Percentiles rank a stretch among this genome's conserved stretches.
Evolutionary conservation across 23 tunicate genomes (phyloP).

Genomic region (Corella eumyota): DNA sequence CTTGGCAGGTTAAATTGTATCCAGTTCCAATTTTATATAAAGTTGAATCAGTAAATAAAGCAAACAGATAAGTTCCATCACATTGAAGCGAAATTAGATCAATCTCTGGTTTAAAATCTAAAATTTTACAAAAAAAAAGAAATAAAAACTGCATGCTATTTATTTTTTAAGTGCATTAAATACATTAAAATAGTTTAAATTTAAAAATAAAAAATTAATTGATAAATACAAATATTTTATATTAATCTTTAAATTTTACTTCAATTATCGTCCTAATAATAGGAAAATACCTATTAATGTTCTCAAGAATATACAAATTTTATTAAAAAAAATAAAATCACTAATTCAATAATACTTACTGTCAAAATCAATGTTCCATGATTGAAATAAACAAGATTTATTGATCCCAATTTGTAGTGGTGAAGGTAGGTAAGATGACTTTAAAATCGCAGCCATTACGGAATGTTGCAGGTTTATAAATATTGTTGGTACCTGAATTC

Average conservation of each 20-base stretch:
- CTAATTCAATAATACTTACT: too few relatives aligned
- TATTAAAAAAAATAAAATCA: too few relatives aligned
- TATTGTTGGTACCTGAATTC: constrained; percentile 26
- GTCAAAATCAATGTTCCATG: constrained; percentile 29
- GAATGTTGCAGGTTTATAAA: constrained; percentile 45
- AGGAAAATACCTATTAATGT: too few relatives aligned
- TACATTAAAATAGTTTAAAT: not conserved
- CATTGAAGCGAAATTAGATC: constrained; percentile 22
- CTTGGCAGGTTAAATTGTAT: constrained; percentile 37
- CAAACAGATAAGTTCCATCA: constrained; percentile 38
- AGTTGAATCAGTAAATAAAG: constrained; percentile 7
- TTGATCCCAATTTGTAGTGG: constrained; percentile 32
- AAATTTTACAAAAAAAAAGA: not conserved
- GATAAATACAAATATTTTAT: too few relatives aligned
- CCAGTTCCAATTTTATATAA: constrained; percentile 50
- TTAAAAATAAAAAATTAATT: too few relatives aligned
- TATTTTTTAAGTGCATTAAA: not conserved
- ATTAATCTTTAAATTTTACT: too few relatives aligned
- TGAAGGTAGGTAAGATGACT: constrained; percentile 17
- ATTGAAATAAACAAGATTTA: constrained; percentile 4
- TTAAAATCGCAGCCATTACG: constrained; percentile 23
- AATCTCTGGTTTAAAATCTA: not conserved
- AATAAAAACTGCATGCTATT: too few relatives aligned
- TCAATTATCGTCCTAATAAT: too few relatives aligned
- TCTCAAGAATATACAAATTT: too few relatives aligned